phyloP scores from a whole-genome alignment of 1,140 invertebrate genomes.

The Pissodes strobi region DNA sequence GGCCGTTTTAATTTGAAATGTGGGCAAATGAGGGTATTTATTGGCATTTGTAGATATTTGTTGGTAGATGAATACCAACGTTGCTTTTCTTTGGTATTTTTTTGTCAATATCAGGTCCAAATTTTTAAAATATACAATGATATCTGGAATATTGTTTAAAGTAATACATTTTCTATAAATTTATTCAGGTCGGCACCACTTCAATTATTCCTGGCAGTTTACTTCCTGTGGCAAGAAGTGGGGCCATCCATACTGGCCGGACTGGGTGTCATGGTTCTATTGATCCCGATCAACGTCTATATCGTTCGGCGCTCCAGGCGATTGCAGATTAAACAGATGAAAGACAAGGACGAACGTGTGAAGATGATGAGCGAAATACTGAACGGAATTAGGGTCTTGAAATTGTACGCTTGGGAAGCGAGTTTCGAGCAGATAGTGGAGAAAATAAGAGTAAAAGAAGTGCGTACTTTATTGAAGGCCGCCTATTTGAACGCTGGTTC shows the following conservation, averaged over 20 bases:
- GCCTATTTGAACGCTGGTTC: slow-evolving; percentile 87
- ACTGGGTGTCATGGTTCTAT: slow-evolving; percentile 86
- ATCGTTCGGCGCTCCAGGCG: slow-evolving; percentile 82
- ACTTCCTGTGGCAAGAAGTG: slow-evolving; percentile 85
- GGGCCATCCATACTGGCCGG: slow-evolving; percentile 87
- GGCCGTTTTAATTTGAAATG: too few species aligned
- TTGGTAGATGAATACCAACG: too few species aligned
- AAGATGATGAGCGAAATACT: slow-evolving; percentile 71
- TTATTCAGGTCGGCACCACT: too few species aligned
- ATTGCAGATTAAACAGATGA: slow-evolving; percentile 86
- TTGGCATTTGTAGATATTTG: too few species aligned
- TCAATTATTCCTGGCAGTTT: slow-evolving; percentile 84
- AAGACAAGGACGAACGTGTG: slow-evolving; percentile 87
- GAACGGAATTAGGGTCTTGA: slow-evolving; percentile 28
- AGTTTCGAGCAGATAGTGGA: slow-evolving; percentile 84
- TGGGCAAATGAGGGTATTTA: too few species aligned
- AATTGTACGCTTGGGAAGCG: slow-evolving; percentile 54
- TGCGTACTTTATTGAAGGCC: slow-evolving; percentile 77
- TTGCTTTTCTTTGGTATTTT: too few species aligned
- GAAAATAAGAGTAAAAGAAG: slow-evolving; percentile 81
- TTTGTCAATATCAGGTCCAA: too few species aligned
- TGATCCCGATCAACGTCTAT: slow-evolving; percentile 87
- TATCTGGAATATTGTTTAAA: too few species aligned
- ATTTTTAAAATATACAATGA: too few species aligned
- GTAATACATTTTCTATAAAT: too few species aligned